Base-by-base conservation (phyloP, 2,888 invertebrate species). In the Meiosimyza decipiens region DNA sequence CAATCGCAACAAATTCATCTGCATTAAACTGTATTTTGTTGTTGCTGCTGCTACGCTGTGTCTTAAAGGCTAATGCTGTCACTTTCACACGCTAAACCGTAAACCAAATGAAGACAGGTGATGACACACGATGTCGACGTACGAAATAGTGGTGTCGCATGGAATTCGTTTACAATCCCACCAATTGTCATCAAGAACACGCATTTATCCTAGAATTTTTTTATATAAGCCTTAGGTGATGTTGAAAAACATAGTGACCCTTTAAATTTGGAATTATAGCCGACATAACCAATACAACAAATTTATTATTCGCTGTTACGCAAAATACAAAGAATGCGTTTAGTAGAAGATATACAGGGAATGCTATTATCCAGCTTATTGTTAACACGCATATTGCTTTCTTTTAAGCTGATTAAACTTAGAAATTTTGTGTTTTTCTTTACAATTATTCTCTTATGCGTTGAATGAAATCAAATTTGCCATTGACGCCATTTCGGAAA, bases 401-500 rank as follows among this genome's bases (percentile, higher is more conserved):
- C 40, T 40, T 40, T 40, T 40, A 9, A 40, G 9, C 40, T 40
- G 40, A 40, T 40, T 40, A 9, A 40, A 40, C 40, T 40, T 6
- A 9, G 40, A 1, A 40, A 40, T 40, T 40, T 40, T 6, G 40
- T 40, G 28, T 28, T 28, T 28, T 28, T 28, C 28, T 28, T 40
- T 40, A 9, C 40, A 40, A 9, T 40, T 6, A 40, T 40, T 40
- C 9, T 7, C 9, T 40, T 40, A 28, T 9, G 40, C 40, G 9
- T 40, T 40, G 6, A 40, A 6, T 9, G 9, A 40, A 60, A 40
- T 52, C 51, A 18, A 69, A 51, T 60, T 69, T 52, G 69, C 33
- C 60, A 69, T 69, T 60, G 69, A 69, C 69, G 69, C 69, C 69
- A 69, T 69, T 69, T 33, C 40, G 40, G 40, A 40, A 40, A 40